Evolutionary conservation across 2,113 vertebrate species (phyloP), one percentile per base, ranked within the genome.

Genomic region (Indri indri): DNA sequence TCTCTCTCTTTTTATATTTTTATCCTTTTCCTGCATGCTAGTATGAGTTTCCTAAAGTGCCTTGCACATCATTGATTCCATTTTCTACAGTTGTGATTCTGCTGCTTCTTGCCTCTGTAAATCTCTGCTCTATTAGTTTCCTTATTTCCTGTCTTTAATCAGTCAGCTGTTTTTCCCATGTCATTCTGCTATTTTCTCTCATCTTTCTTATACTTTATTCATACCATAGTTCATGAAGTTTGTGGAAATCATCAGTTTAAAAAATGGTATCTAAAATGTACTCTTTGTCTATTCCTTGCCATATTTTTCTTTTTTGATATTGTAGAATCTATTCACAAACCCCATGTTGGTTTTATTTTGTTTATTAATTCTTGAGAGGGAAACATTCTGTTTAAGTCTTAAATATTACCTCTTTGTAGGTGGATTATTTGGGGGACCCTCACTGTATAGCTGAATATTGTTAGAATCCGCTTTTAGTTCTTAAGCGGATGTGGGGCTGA

Each of bases 281-380:
- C n/a, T 79, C 27, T 71, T 94, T 61, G n/a, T 68, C 54, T 88
- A 71, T 30, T 42, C 87, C 52, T 81, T 88, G 42, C 34, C 83
- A 6, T 89, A 13, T 96, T 83, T 84, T 88, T 88, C 8, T 54
- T 94, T 71, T 81, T 91, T 79, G 65, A 74, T 89, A 57, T 34
- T 91, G 34, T 81, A 45, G 84, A 89, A 70, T 70, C 32, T 91
- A 40, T 79, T 84, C 82, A 50, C 25, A 85, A 17, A 66, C 0
- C 50, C 11, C 16, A 11, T 80, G 17, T 42, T 66, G 17, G 59
- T 77, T 88, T 83, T 83, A 82, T 82, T 52, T 6, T 74, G 42
- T 63, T 89, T 52, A 25, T 92, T 93, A 45, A 79, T 66, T 77
- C 74, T 95, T 86, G 18, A 71, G n/a, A 83, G 34, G 84, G 61